Percentiles rank a stretch among this genome's conserved stretches.
Evolutionary conservation across 2,113 vertebrate genomes (phyloP).

Genomic region (Psephotus haematonotus): DNA sequence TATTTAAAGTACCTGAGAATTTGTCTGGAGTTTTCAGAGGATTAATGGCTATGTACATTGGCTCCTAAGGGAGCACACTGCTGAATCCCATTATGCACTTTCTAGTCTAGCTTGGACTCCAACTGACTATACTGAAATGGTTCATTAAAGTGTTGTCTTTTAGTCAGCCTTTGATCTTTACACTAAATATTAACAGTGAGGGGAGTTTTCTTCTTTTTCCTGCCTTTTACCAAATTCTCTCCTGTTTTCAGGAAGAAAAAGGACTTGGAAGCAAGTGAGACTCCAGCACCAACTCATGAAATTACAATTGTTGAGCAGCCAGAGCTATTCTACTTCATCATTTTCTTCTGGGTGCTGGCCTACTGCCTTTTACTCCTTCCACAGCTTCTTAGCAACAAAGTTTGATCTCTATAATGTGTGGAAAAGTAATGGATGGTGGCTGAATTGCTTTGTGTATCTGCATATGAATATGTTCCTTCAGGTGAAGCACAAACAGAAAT

Average conservation of each 20-base stretch:
- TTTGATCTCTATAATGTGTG: conserved; percentile 51
- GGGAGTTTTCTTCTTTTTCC: neutral
- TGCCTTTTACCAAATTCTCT: conserved; percentile 1
- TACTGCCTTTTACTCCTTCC: conserved; percentile 91
- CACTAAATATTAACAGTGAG: neutral
- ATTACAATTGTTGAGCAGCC: conserved; percentile 53
- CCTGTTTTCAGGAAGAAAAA: conserved; percentile 65
- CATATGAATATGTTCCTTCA: conserved; percentile 7
- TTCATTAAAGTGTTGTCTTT: neutral
- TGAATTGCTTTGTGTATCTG: conserved; percentile 27
- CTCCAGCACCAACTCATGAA: neutral
- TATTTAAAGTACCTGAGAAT: neutral
- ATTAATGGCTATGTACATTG: neutral
- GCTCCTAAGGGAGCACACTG: neutral
- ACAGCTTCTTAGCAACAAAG: conserved; percentile 77
- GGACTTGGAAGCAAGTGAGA: conserved; percentile 37
- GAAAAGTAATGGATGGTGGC: conserved; percentile 62
- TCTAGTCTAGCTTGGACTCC: neutral
- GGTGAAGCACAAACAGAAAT: conserved; percentile 39
- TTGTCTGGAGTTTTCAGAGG: neutral
- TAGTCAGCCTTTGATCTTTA: neutral
- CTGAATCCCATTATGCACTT: neutral
- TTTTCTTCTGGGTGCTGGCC: conserved; percentile 88
- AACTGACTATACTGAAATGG: neutral
- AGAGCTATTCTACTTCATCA: conserved; percentile 80